A percentile compares a stretch with the other conserved stretches of the same genome.
These are phyloP conservation scores for Gastracanthus pulcherrimus DNA, from an alignment of 2,888 invertebrate species.

Conservation along the genomic window DNA sequence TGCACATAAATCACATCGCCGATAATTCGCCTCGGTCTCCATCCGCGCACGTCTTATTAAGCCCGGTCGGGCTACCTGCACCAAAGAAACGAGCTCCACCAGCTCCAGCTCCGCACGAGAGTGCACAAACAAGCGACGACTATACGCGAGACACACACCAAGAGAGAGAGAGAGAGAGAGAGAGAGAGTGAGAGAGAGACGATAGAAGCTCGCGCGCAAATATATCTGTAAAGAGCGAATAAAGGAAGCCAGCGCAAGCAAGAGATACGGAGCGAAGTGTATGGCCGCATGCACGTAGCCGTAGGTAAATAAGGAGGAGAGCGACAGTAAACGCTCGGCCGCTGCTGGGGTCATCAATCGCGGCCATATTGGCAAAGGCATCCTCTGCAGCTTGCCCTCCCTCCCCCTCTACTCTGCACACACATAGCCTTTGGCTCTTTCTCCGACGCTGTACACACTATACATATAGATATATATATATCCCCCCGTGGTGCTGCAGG, in stretches of 20 bases:
- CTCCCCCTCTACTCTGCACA: constrained; percentile 28
- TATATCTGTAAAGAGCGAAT: not conserved
- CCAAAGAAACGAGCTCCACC: not conserved
- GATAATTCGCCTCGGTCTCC: constrained; percentile 30
- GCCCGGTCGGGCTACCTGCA: not conserved
- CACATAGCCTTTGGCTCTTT: constrained; percentile 4
- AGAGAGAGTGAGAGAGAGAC: too few species aligned
- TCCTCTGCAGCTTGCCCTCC: not conserved
- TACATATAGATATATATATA: too few species aligned
- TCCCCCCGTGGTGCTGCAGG: too few species aligned
- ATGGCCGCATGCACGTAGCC: not conserved
- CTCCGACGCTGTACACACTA: constrained; percentile 7
- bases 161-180: not conserved
- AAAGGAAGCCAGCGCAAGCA: not conserved
- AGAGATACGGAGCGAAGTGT: not conserved
- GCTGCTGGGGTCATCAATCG: constrained; percentile 49
- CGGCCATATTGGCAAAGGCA: constrained; percentile 42
- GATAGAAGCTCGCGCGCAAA: not conserved
- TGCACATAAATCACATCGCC: constrained; percentile 17
- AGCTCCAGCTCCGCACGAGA: not conserved
- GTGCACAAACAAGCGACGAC: not conserved
- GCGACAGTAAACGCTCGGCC: constrained; percentile 42
- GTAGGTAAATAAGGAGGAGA: constrained; percentile 49
- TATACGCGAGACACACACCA: not conserved
- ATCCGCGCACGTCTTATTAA: not conserved